Conservation (phyloP, 2,797 vertebrate genomes). For the Scyliorhinus canicula region DNA sequence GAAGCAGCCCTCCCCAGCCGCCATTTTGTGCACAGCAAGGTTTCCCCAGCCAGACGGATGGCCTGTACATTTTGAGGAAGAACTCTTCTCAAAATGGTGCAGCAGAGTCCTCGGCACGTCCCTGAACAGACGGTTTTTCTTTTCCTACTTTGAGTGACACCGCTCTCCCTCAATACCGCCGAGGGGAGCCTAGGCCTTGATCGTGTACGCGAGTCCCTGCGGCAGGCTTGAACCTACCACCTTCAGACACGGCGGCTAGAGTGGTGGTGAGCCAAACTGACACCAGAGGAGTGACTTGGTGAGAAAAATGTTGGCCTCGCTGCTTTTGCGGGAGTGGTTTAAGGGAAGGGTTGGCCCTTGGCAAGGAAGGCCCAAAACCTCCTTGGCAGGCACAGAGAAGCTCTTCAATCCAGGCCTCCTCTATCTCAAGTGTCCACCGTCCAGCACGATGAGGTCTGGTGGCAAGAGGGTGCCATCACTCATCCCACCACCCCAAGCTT, state of each 20-base stretch:
- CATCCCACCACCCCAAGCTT: too few relatives aligned
- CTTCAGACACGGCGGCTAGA: neutral
- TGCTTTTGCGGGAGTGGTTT: too few relatives aligned
- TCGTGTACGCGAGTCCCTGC: too few relatives aligned
- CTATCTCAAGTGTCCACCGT: neutral
- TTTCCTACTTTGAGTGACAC: neutral
- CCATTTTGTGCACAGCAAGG: neutral
- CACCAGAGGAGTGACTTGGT: neutral
- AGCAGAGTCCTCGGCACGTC: neutral
- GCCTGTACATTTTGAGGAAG: neutral
- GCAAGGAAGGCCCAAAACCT: neutral
- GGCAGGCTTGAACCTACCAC: too few relatives aligned
- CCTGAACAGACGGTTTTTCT: neutral
- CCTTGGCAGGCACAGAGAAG: neutral
- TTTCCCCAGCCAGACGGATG: neutral
- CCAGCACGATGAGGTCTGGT: neutral
- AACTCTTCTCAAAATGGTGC: neutral
- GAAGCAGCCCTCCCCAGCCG: too few relatives aligned
- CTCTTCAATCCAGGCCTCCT: neutral
- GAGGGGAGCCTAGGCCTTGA: too few relatives aligned
- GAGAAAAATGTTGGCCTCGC: neutral
- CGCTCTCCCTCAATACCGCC: neutral
- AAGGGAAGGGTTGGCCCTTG: too few relatives aligned
- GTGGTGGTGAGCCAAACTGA: neutral
- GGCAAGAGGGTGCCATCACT: neutral